Conservation (phyloP, 2,113 vertebrate genomes). For the Pseudonaja textilis region DNA sequence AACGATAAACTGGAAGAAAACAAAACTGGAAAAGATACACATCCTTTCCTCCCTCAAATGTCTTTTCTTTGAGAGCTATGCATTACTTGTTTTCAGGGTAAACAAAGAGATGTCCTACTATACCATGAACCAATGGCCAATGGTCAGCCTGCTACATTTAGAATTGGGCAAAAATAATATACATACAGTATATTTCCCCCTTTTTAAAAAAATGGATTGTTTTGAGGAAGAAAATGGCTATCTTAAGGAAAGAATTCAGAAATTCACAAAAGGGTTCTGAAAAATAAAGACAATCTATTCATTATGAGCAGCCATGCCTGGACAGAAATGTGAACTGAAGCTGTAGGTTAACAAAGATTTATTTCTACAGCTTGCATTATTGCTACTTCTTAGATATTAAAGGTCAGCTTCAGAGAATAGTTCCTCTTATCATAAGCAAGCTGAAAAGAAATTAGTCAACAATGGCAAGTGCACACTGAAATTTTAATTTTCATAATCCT, state of each 20-base stretch:
- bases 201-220: background rate
- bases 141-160: background rate
- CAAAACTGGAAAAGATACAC: background rate
- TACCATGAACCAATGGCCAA: background rate
- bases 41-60: background rate
- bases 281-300: background rate
- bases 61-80: background rate
- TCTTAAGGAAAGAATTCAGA: background rate
- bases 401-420: background rate
- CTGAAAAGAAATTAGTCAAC: background rate
- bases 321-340: background rate
- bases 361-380: background rate
- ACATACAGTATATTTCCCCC: background rate
- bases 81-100: background rate
- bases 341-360: background rate
- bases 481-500: slow-evolving; percentile 7
- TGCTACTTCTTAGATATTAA: background rate
- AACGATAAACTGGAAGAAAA: background rate
- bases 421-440: background rate
- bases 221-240: background rate
- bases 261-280: background rate
- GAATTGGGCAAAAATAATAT: background rate
- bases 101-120: background rate
- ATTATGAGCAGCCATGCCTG: background rate
- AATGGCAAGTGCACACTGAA: background rate